phyloP scores from a whole-genome alignment of 2,113 vertebrate genomes.

The Leucoraja erinaceus region DNA sequence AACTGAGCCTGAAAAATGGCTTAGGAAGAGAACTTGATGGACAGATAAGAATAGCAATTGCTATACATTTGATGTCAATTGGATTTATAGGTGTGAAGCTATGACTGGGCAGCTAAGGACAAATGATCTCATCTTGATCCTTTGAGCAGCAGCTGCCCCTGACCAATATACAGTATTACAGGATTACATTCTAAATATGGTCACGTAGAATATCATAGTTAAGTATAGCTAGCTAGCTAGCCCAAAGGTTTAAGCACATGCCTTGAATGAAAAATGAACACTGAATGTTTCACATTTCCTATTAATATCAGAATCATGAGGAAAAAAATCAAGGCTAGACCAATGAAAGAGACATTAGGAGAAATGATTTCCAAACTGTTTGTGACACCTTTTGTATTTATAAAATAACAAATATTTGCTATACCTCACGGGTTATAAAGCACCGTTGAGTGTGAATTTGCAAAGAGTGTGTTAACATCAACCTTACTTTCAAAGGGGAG shows the following conservation, averaged over 20 bases:
- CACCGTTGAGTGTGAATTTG: background rate
- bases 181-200: background rate
- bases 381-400: background rate
- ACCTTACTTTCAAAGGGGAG: background rate
- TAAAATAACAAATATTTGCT: background rate
- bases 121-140: background rate
- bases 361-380: background rate
- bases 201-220: background rate
- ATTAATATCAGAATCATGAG: background rate
- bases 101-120: background rate
- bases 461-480: background rate
- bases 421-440: background rate
- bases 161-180: background rate
- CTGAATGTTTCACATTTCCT: background rate
- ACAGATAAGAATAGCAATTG: background rate
- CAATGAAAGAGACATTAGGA: background rate
- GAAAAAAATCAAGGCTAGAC: background rate
- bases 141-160: background rate
- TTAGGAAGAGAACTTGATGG: background rate
- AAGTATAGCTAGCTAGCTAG: background rate
- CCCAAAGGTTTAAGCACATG: background rate
- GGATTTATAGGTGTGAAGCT: background rate
- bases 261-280: background rate
- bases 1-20: background rate
- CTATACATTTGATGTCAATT: background rate